Evolutionary conservation across 2,797 vertebrate species (phyloP).

Genomic region (Simalia tracyae): DNA sequence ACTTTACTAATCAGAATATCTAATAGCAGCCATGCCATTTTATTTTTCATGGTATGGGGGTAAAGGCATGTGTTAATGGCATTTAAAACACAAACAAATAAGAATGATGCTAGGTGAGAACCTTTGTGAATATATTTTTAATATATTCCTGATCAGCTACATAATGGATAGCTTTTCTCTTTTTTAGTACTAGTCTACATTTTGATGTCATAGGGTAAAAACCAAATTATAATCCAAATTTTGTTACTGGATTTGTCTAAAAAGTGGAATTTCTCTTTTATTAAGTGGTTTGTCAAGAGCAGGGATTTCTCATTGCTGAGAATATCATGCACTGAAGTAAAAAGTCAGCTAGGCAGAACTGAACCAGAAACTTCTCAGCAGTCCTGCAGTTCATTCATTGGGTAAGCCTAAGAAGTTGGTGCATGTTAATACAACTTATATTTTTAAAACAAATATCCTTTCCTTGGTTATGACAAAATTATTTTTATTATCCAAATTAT

Average conservation of each 20-base stretch:
- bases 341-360: neutral
- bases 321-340: neutral
- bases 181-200: neutral
- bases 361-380: neutral
- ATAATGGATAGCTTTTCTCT: neutral
- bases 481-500: neutral
- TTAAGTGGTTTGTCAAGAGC: neutral
- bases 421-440: neutral
- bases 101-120: neutral
- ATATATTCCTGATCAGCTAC: neutral
- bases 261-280: neutral
- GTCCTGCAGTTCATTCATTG: neutral
- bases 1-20: neutral
- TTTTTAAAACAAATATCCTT: neutral
- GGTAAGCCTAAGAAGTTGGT: neutral
- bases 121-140: neutral
- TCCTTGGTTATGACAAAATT: neutral
- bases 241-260: neutral
- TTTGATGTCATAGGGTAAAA: neutral
- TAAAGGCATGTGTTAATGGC: neutral
- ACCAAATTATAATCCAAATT: neutral
- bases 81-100: neutral
- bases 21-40: neutral
- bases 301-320: neutral
- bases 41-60: neutral